Conservation (phyloP, 2,797 vertebrate genomes). For the Semaprochilodus insignis region DNA sequence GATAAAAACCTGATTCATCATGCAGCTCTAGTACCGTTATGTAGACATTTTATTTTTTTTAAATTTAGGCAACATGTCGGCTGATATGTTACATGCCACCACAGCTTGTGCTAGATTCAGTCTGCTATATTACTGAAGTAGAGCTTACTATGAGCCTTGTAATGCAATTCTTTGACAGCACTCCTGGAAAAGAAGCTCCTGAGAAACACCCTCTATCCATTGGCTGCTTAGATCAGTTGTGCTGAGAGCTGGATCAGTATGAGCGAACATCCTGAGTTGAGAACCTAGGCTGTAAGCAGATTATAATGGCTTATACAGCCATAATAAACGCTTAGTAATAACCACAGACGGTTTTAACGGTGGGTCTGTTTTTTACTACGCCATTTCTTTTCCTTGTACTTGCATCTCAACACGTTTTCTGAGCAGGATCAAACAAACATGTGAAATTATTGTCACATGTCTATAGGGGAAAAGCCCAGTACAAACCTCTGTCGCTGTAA, state of each 20-base stretch:
- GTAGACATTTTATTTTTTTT: too few relatives aligned
- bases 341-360: neutral
- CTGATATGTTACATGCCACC: neutral
- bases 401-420: neutral
- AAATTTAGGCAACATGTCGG: too few relatives aligned
- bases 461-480: neutral
- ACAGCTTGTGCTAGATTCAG: neutral
- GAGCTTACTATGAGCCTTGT: neutral
- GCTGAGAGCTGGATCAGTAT: neutral
- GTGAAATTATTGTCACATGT: neutral
- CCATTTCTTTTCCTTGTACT: neutral
- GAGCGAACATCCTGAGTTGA: neutral
- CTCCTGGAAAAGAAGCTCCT: neutral
- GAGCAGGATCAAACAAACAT: neutral
- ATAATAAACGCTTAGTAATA: neutral
- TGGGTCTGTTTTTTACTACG: neutral
- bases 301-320: neutral
- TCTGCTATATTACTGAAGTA: neutral
- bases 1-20: too few relatives aligned
- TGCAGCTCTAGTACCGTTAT: too few relatives aligned
- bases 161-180: neutral
- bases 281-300: neutral
- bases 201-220: neutral
- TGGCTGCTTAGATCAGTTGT: neutral
- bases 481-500: conserved; percentile 93